Base-by-base conservation (phyloP, 2,113 vertebrate genomes). In the Pteronura brasiliensis region DNA sequence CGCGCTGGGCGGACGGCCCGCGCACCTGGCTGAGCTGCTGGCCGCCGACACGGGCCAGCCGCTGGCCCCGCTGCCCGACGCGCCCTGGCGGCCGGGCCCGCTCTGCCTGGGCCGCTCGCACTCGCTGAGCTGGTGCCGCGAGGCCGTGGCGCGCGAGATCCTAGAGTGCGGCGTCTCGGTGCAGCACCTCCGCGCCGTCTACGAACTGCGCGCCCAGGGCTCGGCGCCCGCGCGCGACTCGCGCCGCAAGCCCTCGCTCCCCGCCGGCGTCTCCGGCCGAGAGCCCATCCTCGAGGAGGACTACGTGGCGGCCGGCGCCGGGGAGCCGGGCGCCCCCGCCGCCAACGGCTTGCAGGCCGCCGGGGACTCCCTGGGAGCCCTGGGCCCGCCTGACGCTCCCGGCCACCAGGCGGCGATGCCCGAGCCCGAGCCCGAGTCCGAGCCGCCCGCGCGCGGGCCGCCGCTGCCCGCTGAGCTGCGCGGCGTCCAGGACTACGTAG, bases 101-200 rank as follows among this genome's bases (percentile, higher is more conserved):
- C 97, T 27, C 0, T 96, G 97, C 42, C 93, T 99, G 10, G 99
- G 99, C 18, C 98, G 99, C 44, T 99, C 99, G 10, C 99, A 99
- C 92, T 99, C 99, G 6, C 99, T 99, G 97, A 98, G 98, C 87
- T 99, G 99, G 93, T 99, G 99, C 69, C 98, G 99, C 81, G 99
- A 99, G 94, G 99, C 99, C 14, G 99, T 99, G 93, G 99, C 99
- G 90, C 99, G 99, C 0, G 99, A 99, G 98, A 99, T 99, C 94
- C 98, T 99, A 89, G 99, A 99, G 96, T 99, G 98, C 29, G 99
- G 99, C 0, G 99, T 99, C 74, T 99, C 99, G 0, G 99, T 99
- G 79, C 99, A 99, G 97, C 99, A 99, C 95, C 99, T 99, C 65
- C 99, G 99, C 87, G 99, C 99, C 88, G 99, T 99, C 98, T 99